Percentiles rank a stretch among this genome's conserved stretches.
These are phyloP conservation scores for Ryuthela nishihirai DNA, from an alignment of 2,888 invertebrate species.

Conservation along the genomic window DNA sequence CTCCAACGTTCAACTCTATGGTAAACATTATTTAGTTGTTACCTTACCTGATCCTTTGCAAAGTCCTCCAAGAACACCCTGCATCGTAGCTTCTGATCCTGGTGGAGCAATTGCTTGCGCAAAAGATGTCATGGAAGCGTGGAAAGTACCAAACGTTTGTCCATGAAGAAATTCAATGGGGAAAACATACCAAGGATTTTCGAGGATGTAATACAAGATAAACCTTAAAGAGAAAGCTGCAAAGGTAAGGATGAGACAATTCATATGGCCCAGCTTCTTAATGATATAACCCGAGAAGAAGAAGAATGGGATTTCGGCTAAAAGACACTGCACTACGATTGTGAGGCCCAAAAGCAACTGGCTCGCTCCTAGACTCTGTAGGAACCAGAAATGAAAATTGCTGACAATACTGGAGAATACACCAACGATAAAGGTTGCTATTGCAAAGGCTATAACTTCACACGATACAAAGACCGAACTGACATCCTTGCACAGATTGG, in stretches of 20 bases:
- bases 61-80: conserved; percentile 78
- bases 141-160: conserved; percentile 80
- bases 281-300: conserved; percentile 62
- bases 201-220: conserved; percentile 72
- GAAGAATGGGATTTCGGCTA: conserved; percentile 42
- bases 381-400: conserved; percentile 37
- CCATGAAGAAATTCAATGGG: conserved; percentile 83
- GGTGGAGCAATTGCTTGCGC: conserved; percentile 13
- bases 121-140: conserved; percentile 51
- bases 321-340: conserved; percentile 29
- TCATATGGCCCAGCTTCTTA: conserved; percentile 68
- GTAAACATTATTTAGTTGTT: no score
- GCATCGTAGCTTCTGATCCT: conserved; percentile 64
- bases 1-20: no score
- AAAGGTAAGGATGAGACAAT: conserved; percentile 77
- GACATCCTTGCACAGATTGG: conserved; percentile 14
- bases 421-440: conserved; percentile 30
- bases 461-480: conserved; percentile 1
- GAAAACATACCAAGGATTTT: conserved; percentile 77
- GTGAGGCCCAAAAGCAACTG: conserved; percentile 32
- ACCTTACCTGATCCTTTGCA: conserved; percentile 74
- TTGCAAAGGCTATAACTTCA: conserved; percentile 8
- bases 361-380: conserved; percentile 28
- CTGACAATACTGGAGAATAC: conserved; percentile 26
- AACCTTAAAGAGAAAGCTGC: conserved; percentile 75